Percentiles rank a stretch among this genome's conserved stretches.
These are phyloP conservation scores for Bucco capensis DNA, from an alignment of 2,113 vertebrate genomes.

Conservation along the genomic window DNA sequence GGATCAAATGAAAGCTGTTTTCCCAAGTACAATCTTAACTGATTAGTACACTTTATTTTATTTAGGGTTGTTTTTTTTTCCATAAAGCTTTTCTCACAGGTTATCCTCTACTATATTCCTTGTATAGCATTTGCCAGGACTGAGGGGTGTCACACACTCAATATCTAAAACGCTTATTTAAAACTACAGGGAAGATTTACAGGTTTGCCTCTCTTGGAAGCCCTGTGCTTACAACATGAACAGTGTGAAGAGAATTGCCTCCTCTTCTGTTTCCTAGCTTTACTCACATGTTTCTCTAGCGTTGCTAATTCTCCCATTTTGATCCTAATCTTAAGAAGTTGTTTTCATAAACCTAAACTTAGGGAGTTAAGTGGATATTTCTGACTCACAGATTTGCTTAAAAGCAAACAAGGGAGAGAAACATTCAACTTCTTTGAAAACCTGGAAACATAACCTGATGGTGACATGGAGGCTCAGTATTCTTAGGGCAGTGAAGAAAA, in stretches of 20 bases:
- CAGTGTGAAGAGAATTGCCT: not conserved
- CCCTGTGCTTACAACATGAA: not conserved
- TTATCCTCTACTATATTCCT: not conserved
- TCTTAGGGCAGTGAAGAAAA: not conserved
- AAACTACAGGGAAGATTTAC: not conserved
- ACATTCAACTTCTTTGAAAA: not conserved
- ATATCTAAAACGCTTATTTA: not conserved
- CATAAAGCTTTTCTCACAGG: not conserved
- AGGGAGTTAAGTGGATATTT: not conserved
- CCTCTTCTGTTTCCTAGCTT: not conserved
- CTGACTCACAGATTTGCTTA: not conserved
- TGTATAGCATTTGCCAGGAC: not conserved
- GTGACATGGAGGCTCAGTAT: not conserved
- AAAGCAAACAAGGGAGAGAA: not conserved
- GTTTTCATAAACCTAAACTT: not conserved
- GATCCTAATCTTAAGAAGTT: not conserved
- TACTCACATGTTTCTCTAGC: not conserved
- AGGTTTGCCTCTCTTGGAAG: not conserved
- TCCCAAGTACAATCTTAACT: not conserved
- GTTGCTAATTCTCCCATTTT: not conserved
- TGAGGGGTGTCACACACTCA: rapidly evolving
- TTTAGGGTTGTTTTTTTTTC: not conserved
- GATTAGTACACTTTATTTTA: not conserved
- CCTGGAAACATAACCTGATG: not conserved
- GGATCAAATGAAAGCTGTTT: not conserved